Conservation (phyloP, 2,888 invertebrate genomes). For the Vanessa cardui region DNA sequence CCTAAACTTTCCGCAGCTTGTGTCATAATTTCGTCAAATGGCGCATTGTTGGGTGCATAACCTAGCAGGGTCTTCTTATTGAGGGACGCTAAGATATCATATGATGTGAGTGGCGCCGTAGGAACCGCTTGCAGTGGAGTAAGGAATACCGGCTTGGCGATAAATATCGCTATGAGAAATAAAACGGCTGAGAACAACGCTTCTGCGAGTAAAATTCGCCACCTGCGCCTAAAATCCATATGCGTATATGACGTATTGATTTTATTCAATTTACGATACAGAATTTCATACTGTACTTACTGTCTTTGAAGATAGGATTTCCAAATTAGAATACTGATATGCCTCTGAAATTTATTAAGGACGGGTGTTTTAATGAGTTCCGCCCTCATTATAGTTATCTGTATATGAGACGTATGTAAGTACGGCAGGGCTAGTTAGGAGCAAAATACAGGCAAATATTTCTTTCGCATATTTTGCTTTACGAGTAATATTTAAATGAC, state of each 20-base stretch:
- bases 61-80: constrained; percentile 54
- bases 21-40: constrained; percentile 54
- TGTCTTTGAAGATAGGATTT: constrained; percentile 69
- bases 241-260: background rate
- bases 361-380: constrained; percentile 34
- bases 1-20: constrained; percentile 50
- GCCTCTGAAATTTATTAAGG: constrained; percentile 53
- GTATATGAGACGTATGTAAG: no score
- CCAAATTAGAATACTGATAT: constrained; percentile 60
- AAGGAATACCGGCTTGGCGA: constrained; percentile 68
- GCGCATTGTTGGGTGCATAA: constrained; percentile 55
- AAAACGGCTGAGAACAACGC: constrained; percentile 52
- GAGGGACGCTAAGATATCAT: constrained; percentile 53
- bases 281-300: constrained; percentile 49
- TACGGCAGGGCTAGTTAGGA: no score
- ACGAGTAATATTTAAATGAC: no score
- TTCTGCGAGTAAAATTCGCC: constrained; percentile 55
- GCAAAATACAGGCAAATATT: no score
- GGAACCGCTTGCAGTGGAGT: constrained; percentile 60
- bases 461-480: no score
- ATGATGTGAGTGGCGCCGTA: constrained; percentile 49
- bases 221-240: constrained; percentile 57
- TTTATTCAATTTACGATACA: background rate
- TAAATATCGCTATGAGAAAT: constrained; percentile 53
- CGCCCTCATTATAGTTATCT: constrained; percentile 21